Evolutionary conservation across 2,797 vertebrate genomes (phyloP), one percentile per base, ranked within the genome.

Genomic region (Numenius phaeopus): DNA sequence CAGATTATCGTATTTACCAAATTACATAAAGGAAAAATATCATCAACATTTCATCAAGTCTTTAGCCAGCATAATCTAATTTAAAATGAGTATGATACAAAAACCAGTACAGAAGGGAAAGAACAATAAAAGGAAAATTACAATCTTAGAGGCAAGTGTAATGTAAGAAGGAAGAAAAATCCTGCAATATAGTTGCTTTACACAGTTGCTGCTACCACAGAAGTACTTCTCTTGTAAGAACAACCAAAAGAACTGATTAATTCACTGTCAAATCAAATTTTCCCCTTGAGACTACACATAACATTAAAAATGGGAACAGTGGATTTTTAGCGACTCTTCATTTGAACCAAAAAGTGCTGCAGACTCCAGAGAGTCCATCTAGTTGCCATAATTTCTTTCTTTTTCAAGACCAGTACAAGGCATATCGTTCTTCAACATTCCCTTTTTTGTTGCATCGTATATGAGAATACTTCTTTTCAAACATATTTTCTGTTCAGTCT

Each of bases 241-340:
- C 44, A 82, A 65, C 62, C 66, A 67, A 37, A 93, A 89, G 75
- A 94, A 78, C n/a, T 37, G 67, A 93, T 94, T 83, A 89, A 92
- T 93, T 92, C 83, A 65, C 78, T 89, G 76, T 90, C 90, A 93
- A 95, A 92, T 92, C 29, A 67, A n/a, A 61, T 92, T 80, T 87
- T 65, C 20, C 86, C 64, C 64, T 32, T 59, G 78, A 92, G 88
- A 93, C 44, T 85, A 46, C 40, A 55, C 39, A 5, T 52, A 84
- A 34, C n/a, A 78, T 78, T 82, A 85, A 89, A 93, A 94, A 90
- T 71, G 59, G 65, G 64, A 96, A 64, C 77, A 87, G 75, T 83
- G 52, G 83, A 49, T 64, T 96, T 94, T 95, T 77, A 92, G 86
- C 4, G 2, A 22, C 52, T 91, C 55, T 89, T 85, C 39, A 11